These are phyloP conservation scores for Drosophila pegasa DNA, from an alignment of 2,888 invertebrate genomes.

Conservation along the genomic window DNA sequence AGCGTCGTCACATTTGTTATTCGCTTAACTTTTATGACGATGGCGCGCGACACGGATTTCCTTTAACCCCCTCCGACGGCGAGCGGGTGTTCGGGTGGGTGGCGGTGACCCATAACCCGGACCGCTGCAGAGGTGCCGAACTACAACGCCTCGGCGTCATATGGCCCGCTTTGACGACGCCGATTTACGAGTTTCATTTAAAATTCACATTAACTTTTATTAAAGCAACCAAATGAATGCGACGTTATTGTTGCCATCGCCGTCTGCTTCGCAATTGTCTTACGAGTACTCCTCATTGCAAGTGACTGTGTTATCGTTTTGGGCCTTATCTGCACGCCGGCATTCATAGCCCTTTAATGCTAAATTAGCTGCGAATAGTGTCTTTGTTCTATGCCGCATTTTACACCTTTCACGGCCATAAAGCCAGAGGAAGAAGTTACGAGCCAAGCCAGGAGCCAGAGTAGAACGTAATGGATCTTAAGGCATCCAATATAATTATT, in stretches of 20 bases:
- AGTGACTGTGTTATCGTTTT: constrained; percentile 54
- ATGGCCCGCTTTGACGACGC: constrained; percentile 56
- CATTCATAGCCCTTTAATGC: constrained; percentile 65
- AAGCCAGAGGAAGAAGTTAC: constrained; percentile 31
- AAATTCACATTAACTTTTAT: constrained; percentile 76
- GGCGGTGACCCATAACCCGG: constrained; percentile 15
- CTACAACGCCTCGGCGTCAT: constrained; percentile 44
- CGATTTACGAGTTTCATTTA: constrained; percentile 70
- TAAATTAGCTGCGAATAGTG: constrained; percentile 65
- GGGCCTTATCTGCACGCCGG: constrained; percentile 35
- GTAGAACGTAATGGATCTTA: background rate
- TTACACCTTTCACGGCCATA: constrained; percentile 35
- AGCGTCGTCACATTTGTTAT: constrained; percentile 72
- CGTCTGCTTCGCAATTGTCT: constrained; percentile 52
- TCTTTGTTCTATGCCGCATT: constrained; percentile 50
- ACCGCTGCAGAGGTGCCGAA: constrained; percentile 35
- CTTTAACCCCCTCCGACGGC: constrained; percentile 43
- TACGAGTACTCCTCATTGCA: constrained; percentile 40
- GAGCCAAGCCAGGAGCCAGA: constrained; percentile 8
- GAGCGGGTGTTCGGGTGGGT: background rate
- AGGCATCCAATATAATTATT: background rate
- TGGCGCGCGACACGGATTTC: constrained; percentile 70
- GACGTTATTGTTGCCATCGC: constrained; percentile 47
- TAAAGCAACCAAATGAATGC: constrained; percentile 68
- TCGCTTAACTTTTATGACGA: constrained; percentile 79